phyloP scores from a whole-genome alignment of 2,113 vertebrate genomes.

The Phasianus colchicus region DNA sequence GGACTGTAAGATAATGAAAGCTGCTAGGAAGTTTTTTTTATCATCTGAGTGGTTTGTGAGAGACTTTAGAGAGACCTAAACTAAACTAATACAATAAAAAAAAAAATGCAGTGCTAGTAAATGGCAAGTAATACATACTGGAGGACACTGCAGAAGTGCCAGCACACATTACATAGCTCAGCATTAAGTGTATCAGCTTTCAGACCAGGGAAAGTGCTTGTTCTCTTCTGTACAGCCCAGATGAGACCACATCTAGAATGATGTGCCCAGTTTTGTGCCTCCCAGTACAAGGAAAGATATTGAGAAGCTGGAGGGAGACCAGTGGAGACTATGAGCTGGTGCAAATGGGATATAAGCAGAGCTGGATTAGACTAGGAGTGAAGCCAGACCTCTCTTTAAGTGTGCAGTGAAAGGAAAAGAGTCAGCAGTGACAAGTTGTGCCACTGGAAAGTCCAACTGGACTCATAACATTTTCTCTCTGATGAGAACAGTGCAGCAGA shows the following conservation, averaged over 20 bases:
- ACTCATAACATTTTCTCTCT: neutral
- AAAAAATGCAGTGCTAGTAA: neutral
- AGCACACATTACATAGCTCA: neutral
- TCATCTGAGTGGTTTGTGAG: neutral
- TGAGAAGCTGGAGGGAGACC: neutral
- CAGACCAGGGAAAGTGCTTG: neutral
- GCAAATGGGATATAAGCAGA: neutral
- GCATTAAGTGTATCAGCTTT: neutral
- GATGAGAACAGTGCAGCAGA: neutral
- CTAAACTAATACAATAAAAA: neutral
- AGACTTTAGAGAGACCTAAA: neutral
- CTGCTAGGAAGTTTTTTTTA: neutral
- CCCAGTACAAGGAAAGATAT: neutral
- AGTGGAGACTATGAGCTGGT: neutral
- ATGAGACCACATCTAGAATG: neutral
- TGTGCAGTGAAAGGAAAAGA: neutral
- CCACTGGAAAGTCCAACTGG: neutral
- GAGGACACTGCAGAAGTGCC: neutral
- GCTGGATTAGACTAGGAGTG: neutral
- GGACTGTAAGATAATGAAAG: neutral
- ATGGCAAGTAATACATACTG: neutral
- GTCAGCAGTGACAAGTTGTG: neutral
- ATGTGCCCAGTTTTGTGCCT: neutral
- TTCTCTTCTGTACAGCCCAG: neutral
- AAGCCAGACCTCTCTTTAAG: neutral